Evolutionary conservation across 30 jellyfish, hydroid and myxozoan genomes (phyloP), one percentile per base, ranked within the genome.

Genomic region (Aurelia sp.): DNA sequence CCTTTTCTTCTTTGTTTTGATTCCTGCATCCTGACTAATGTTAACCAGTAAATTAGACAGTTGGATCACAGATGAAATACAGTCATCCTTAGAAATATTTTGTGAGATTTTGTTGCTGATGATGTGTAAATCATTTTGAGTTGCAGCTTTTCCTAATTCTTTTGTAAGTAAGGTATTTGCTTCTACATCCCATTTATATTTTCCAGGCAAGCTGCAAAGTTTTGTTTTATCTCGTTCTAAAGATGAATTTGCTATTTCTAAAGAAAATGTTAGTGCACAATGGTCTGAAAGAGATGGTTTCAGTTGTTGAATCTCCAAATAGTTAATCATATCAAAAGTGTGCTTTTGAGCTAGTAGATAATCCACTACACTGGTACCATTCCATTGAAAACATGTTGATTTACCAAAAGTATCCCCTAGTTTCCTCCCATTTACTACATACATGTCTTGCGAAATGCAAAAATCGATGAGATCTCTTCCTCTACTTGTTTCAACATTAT

Each of bases 161-260:
- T 13, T 64, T 64, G 75, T 64, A 64, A 64, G 3, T 64, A 4
- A 64, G 1, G 75, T 64, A 4, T 64, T 64, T 64, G 75, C 75
- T 64, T 64, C 75, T 64, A 12, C 75, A 64, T 64, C 75, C 75
- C 75, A 64, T 64, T 1, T 64, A 64, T 64, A 64, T 64, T 64
- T 64, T 64, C 75, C 75, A 27, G 75, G 75, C 75, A 53, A 53
- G 65, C 65, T 53, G 65, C 2, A 53, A 53, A 53, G 65, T 53
- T 53, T 53, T 53, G 1, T 53, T 53, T 13, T 53, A 53, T 53
- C 65, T 53, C 2, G 65, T 53, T 13, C 65, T 53, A 53, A 53
- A 0, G 65, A 53, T 53, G 65, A 53, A 53, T 53, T 53, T 53
- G 65, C 16, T 53, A 53, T 53, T 53, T 64, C 44, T 4, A 64